Conservation (phyloP, 2,888 invertebrate species). For the Branchipolynoe longqiensis region DNA sequence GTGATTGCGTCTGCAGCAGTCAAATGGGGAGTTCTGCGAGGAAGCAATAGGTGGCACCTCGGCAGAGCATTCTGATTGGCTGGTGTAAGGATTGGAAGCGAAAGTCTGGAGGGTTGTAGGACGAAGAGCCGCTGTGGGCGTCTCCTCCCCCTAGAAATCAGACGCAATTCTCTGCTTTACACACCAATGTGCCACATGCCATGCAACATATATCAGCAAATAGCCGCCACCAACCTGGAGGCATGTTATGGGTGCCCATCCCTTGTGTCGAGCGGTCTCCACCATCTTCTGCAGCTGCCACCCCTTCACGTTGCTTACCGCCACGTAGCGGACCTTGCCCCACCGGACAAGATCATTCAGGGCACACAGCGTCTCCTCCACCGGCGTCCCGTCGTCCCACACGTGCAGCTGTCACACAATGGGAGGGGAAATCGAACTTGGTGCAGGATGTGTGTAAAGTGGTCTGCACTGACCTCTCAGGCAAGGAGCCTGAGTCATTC, state of each 20-base stretch:
- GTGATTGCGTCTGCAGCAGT: too few relatives aligned
- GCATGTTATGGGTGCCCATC: conserved; percentile 46
- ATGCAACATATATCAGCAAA: too few relatives aligned
- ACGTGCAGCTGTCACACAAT: conserved; percentile 74
- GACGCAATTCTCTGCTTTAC: neutral
- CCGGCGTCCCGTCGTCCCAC: conserved; percentile 75
- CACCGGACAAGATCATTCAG: conserved; percentile 75
- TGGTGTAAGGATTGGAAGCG: too few relatives aligned
- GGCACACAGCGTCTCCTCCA: conserved; percentile 76
- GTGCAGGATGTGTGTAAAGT: too few relatives aligned
- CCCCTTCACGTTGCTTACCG: conserved; percentile 75
- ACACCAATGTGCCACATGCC: neutral
- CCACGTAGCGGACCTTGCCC: conserved; percentile 78
- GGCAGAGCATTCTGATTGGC: too few relatives aligned
- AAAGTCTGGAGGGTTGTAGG: too few relatives aligned
- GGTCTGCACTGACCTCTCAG: too few relatives aligned
- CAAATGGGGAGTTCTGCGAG: too few relatives aligned
- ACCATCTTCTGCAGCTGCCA: conserved; percentile 79
- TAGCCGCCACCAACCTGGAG: conserved; percentile 62
- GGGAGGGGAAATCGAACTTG: neutral
- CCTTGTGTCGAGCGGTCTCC: conserved; percentile 64
- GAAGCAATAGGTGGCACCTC: too few relatives aligned
- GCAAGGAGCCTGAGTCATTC: too few relatives aligned
- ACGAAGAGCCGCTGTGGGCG: too few relatives aligned
- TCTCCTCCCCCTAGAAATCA: too few relatives aligned